Percentiles rank a stretch among this genome's conserved stretches.
These are phyloP conservation scores for Python bivittatus DNA, from an alignment of 2,113 vertebrate species.

Conservation along the genomic window DNA sequence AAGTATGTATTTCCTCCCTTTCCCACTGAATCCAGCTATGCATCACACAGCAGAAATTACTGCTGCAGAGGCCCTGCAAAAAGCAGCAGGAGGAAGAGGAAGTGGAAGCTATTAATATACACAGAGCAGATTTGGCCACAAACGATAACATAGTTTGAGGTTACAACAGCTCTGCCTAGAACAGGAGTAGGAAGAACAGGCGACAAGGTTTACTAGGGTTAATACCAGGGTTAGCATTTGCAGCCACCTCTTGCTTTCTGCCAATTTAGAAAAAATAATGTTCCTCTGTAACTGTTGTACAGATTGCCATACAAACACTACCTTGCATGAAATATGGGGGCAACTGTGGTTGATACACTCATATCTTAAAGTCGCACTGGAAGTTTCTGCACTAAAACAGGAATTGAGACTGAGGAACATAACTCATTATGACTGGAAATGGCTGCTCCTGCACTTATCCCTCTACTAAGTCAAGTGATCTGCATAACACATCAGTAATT, in stretches of 20 bases:
- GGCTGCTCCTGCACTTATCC: neutral
- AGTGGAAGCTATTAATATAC: neutral
- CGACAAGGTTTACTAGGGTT: neutral
- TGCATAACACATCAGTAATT: neutral
- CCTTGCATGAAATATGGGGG: neutral
- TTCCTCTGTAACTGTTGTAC: neutral
- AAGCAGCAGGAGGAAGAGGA: conserved; percentile 4
- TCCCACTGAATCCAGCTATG: neutral
- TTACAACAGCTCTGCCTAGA: neutral
- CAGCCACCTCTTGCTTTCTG: neutral
- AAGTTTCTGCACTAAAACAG: conserved; percentile 35
- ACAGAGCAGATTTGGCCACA: neutral
- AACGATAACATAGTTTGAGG: neutral
- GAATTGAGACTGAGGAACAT: conserved; percentile 51
- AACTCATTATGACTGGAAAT: neutral
- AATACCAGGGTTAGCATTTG: neutral
- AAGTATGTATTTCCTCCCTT: too few relatives aligned
- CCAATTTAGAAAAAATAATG: neutral
- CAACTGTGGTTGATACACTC: neutral
- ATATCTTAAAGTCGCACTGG: neutral
- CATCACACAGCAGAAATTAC: neutral
- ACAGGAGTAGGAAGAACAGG: neutral
- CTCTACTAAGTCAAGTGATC: neutral
- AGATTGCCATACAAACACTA: neutral
- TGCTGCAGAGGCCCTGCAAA: conserved; percentile 5